phyloP scores from a whole-genome alignment of 2,797 vertebrate genomes.

The Rachycentron canadum region DNA sequence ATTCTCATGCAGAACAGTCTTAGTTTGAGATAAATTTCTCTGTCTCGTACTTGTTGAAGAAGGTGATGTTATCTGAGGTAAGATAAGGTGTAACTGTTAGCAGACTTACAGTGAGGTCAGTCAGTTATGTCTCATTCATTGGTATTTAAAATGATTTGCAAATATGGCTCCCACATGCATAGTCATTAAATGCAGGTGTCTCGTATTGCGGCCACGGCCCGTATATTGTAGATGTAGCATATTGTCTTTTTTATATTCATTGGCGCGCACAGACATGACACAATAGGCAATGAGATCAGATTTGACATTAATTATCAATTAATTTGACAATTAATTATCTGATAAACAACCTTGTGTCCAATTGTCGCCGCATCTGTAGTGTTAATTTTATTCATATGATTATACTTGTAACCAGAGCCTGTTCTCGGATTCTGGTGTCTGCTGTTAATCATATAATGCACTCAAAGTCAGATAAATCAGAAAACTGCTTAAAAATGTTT shows the following conservation, averaged over 20 bases:
- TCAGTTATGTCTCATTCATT: slow-evolving; percentile 75
- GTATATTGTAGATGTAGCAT: slow-evolving; percentile 53
- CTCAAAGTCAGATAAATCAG: neutral
- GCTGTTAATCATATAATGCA: slow-evolving; percentile 2
- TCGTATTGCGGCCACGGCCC: slow-evolving; percentile 45
- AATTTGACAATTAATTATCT: slow-evolving; percentile 73
- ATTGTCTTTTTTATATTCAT: slow-evolving; percentile 71
- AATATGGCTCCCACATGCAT: slow-evolving; percentile 77
- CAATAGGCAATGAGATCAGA: slow-evolving; percentile 83
- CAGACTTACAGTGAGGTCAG: slow-evolving; percentile 72
- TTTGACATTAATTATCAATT: too few species aligned
- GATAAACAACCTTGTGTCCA: slow-evolving; percentile 44
- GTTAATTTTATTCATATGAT: slow-evolving; percentile 53
- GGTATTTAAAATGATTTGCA: slow-evolving; percentile 86
- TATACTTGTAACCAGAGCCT: slow-evolving; percentile 10
- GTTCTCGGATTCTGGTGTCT: slow-evolving; percentile 12
- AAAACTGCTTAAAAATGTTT: too few species aligned
- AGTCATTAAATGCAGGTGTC: slow-evolving; percentile 79
- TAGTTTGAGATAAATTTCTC: slow-evolving; percentile 44
- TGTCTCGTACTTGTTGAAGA: slow-evolving; percentile 34
- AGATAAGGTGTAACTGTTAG: slow-evolving; percentile 61
- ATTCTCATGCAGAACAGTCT: slow-evolving; percentile 35
- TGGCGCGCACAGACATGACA: slow-evolving; percentile 75
- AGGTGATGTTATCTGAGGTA: slow-evolving; percentile 73
- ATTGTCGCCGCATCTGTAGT: slow-evolving; percentile 3